These are phyloP conservation scores for Eupsittula cactorum DNA, from an alignment of 2,113 vertebrate species.

Conservation along the genomic window DNA sequence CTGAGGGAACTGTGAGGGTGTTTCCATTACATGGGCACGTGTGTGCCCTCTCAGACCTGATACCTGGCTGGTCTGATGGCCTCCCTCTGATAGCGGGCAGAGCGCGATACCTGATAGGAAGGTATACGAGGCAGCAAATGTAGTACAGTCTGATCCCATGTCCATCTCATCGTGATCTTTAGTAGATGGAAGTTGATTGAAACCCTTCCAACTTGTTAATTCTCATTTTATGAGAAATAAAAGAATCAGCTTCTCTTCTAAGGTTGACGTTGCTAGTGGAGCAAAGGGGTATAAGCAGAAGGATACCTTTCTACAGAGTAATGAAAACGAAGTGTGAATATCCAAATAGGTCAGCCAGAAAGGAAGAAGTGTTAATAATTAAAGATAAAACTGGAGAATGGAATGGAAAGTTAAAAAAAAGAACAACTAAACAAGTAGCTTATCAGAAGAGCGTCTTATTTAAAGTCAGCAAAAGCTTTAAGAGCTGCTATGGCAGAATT, in stretches of 20 bases:
- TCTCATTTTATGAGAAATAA: neutral
- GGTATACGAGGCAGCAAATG: neutral
- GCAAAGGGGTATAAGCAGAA: neutral
- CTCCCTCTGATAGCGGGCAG: neutral
- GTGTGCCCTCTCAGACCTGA: rapidly evolving
- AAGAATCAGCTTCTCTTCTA: neutral
- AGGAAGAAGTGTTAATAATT: constrained; percentile 65
- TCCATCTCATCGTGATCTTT: neutral
- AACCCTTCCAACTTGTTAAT: neutral
- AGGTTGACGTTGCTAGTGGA: neutral
- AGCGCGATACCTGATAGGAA: neutral
- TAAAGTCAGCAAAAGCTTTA: neutral
- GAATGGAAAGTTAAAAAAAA: constrained; percentile 60
- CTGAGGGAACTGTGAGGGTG: neutral
- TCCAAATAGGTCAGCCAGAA: constrained; percentile 60
- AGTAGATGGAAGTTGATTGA: neutral
- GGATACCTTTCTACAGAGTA: neutral
- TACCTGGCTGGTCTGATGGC: neutral
- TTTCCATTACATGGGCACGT: rapidly evolving
- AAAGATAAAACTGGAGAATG: constrained; percentile 46
- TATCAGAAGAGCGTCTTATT: neutral
- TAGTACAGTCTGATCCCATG: neutral
- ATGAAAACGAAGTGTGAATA: neutral
- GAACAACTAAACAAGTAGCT: constrained; percentile 9
- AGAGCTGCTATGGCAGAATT: neutral